Base-by-base conservation (phyloP, 2,113 vertebrate genomes). In the Lasiurus cinereus region DNA sequence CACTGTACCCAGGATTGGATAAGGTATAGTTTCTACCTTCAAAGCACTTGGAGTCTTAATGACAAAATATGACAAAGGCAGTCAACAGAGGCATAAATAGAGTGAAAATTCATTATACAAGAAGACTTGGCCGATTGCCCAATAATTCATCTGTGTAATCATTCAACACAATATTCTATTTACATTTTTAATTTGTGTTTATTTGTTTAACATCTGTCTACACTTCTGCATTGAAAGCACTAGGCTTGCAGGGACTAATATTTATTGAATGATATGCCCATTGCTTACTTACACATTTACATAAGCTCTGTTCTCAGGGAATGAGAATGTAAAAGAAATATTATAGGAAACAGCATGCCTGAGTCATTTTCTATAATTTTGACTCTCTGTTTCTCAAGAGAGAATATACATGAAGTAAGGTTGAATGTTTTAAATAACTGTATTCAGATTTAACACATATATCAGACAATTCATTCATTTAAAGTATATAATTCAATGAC, bases 161-260 rank as follows among this genome's bases (percentile, higher is more conserved):
- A 50, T 80, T 90, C 92, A 92, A 56, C 11, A 62, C 33, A 94
- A 80, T 39, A 43, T 46, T 93, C 14, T 69, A 48, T 50, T 83
- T 19, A 33, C 21, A 52, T 69, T 91, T 76, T 59, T 76, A 59
- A 59, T 82, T 88, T 46, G 10, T 90, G 29, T 39, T 93, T 93
- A 76, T 96, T 92, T 83, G 36, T 43, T 90, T 83, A 66, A 29
- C 27, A 16, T 73, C 43, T 54, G 19, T 89, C 80, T 90, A 50
- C 10, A 31, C 27, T 73, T 72, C 31, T 27, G 27, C 56, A 74
- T 4, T 33, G 36, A 78, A 89, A 86, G 21, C 7, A 0, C 8
- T 14, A 18, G 52, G 24, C 36, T 91, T 83, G 0, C 21, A 94
- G 52, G 18, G 31, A 74, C 39, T 31, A 16, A 52, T 74, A 52